Evolutionary conservation across 2,113 vertebrate species (phyloP), one percentile per base, ranked within the genome.

Genomic region (Sula dactylatra): DNA sequence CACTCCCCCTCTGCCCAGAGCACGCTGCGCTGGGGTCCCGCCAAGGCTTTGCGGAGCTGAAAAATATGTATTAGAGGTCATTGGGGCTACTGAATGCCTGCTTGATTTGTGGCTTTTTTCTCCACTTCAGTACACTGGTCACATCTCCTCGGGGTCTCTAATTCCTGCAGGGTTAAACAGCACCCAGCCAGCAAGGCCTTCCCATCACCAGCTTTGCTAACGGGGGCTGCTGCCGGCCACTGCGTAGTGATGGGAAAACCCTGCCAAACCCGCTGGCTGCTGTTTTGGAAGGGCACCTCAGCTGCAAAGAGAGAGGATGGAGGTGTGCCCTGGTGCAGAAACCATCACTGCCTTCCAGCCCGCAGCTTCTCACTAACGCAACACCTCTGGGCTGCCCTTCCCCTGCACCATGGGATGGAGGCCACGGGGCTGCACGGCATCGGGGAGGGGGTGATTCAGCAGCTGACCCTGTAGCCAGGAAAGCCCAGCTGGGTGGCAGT

Each of bases 351-450:
- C 76, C 44, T 26, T 34, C 44, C 55, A 27, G 73, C 31, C 66
- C 7, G 2, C 52, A 15, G 78, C 25, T 67, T 40, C 61, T 38
- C 4, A 1, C 38, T 10, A 26, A 55, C 1, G 9, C 70, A 55
- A 29, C 49, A 27, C 14, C 29, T 55, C 55, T 0, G 1, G 4
- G 16, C 70, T 50, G 32, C 7, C 38, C 54, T 34, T 32, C 19
- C 34, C 50, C 55, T 40, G 11, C n/a, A 3, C 40, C 1, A 1
- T 0, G 5, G 49, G 50, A 26, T 2, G 3, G 24, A 42, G n/a
- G 10, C 20, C 40, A 22, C 0, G 4, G 24, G 38, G 38, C 65
- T 34, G 55, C 36, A 38, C 1, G 5, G 76, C 76, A 32, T 32
- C 9, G 0, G 16, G 4, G 29, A 27, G 12, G 38, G 38, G 8